Evolutionary conservation across 2,113 vertebrate genomes (phyloP).

Genomic region (Periophthalmodon schlosseri): DNA sequence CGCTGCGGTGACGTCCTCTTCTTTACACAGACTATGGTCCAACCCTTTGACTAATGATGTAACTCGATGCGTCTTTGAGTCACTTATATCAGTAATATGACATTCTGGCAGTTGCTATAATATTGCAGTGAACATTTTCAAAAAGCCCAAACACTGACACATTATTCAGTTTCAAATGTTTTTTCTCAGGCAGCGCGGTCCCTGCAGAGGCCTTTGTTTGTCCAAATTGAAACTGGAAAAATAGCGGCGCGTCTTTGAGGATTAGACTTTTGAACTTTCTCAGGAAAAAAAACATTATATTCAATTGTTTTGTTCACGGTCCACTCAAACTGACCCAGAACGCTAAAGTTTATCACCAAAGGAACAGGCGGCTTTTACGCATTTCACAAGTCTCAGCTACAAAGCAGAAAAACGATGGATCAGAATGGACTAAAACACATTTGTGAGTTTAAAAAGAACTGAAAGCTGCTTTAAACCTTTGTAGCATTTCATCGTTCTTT

Average conservation of each 20-base stretch:
- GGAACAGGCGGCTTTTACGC: slow-evolving; percentile 17
- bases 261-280: slow-evolving; percentile 43
- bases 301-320: slow-evolving; percentile 18
- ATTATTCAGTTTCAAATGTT: background rate
- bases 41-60: background rate
- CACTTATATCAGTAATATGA: background rate
- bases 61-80: background rate
- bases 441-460: background rate
- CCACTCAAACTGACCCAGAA: slow-evolving; percentile 24
- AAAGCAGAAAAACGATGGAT: slow-evolving; percentile 2
- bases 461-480: background rate
- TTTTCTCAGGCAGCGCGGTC: slow-evolving; percentile 4
- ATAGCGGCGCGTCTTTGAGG: slow-evolving; percentile 14
- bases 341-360: slow-evolving; percentile 40
- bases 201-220: slow-evolving; percentile 43
- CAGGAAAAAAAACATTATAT: slow-evolving; percentile 18
- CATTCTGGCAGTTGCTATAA: no score
- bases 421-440: background rate
- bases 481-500: no score
- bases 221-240: slow-evolving; percentile 19
- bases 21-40: no score
- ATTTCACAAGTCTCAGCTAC: slow-evolving; percentile 11
- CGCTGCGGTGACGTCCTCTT: no score
- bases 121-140: slow-evolving; percentile 1
- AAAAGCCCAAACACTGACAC: slow-evolving; percentile 14